phyloP scores from a whole-genome alignment of 2,113 vertebrate genomes.

The Pleuronectes platessa region DNA sequence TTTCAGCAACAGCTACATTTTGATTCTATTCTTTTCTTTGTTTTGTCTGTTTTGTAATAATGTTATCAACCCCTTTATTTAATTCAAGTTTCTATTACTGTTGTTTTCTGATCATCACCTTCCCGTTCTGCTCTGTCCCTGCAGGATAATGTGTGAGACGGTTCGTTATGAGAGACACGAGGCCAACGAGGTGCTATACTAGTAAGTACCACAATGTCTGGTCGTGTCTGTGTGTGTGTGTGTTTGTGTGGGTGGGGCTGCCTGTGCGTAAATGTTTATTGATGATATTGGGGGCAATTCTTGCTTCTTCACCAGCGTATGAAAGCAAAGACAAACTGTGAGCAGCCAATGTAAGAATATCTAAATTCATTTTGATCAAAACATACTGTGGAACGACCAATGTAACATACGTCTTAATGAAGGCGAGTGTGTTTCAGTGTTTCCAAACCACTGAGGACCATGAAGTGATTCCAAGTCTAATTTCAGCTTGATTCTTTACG shows the following conservation, averaged over 20 bases:
- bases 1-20: no score
- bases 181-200: constrained; percentile 98
- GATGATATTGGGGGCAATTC: constrained; percentile 3
- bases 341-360: no score
- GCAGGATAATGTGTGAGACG: constrained; percentile 97
- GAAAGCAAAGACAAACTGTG: no score
- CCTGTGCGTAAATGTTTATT: background rate
- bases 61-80: background rate
- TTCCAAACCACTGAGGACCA: no score
- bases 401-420: no score
- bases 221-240: background rate
- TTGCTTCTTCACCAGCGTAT: background rate
- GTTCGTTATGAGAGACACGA: constrained; percentile 97
- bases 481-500: no score
- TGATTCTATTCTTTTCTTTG: no score
- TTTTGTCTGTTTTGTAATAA: background rate
- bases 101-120: constrained; percentile 11
- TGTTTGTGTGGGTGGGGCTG: no score
- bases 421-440: no score
- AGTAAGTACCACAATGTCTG: constrained; percentile 87
- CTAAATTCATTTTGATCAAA: no score
- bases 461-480: no score
- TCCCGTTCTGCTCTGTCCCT: constrained; percentile 52
- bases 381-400: no score
- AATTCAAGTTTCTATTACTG: background rate